These are phyloP conservation scores for Apistogramma diplotaenia DNA, from an alignment of 2,113 vertebrate genomes.

Conservation along the genomic window DNA sequence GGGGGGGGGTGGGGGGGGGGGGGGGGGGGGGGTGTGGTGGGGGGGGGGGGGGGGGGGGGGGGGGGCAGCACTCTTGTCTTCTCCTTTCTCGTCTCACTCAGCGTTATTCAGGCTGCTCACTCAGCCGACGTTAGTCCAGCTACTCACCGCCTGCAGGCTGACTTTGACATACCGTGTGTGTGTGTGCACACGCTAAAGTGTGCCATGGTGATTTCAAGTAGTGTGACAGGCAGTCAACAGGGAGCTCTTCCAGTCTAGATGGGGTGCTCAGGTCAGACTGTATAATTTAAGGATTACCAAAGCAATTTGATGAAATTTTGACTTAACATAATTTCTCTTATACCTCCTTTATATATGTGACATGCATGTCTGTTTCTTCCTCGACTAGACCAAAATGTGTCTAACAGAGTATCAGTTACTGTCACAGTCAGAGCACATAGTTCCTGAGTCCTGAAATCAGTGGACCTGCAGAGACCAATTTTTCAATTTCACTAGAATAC, in stretches of 20 bases:
- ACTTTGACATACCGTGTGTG: not conserved
- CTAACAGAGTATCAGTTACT: not conserved
- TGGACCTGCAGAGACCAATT: not conserved
- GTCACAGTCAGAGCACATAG: not conserved
- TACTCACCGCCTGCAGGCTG: conserved; percentile 13
- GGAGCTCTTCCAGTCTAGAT: not conserved
- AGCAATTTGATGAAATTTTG: not conserved
- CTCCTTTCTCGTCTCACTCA: conserved; percentile 35
- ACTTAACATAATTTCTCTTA: not conserved
- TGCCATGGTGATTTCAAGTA: conserved; percentile 11
- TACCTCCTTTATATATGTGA: not conserved
- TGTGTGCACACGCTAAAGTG: not conserved
- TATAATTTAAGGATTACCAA: not conserved
- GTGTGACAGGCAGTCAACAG: not conserved
- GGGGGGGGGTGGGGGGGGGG: no score
- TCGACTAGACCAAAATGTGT: not conserved
- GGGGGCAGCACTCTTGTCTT: conserved; percentile 19
- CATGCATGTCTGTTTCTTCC: not conserved
- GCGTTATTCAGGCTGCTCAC: conserved; percentile 44
- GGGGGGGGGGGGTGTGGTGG: no score
- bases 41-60: not conserved
- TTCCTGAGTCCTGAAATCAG: not conserved
- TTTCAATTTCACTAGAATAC: not conserved
- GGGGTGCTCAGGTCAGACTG: not conserved
- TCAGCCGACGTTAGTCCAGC: conserved; percentile 14